These are phyloP conservation scores for Emydoidea blandingii DNA, from an alignment of 2,797 vertebrate genomes.

Conservation along the genomic window DNA sequence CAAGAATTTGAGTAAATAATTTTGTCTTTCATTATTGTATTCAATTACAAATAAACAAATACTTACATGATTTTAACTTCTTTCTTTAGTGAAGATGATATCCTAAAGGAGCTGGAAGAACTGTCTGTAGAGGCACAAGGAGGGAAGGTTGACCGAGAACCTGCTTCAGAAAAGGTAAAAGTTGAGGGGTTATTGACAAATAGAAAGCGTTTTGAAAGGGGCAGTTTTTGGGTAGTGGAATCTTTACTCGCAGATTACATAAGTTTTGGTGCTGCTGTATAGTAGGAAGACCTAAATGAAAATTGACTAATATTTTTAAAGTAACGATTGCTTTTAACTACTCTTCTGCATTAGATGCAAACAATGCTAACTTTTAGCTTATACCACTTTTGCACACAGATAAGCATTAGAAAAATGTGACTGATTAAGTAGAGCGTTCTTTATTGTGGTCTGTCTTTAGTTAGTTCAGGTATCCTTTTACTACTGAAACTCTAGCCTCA, in stretches of 20 bases:
- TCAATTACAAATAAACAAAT: background rate
- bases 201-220: background rate
- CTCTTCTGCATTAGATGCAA: background rate
- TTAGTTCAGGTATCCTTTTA: background rate
- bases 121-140: slow-evolving; percentile 90
- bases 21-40: background rate
- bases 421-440: background rate
- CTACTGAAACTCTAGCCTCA: background rate
- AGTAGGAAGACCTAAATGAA: background rate
- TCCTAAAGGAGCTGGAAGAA: slow-evolving; percentile 95
- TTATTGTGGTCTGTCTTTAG: background rate
- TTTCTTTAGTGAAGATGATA: slow-evolving; percentile 92
- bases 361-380: background rate
- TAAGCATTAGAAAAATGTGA: background rate
- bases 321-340: background rate
- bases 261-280: background rate
- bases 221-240: background rate
- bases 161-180: slow-evolving; percentile 80
- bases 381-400: background rate
- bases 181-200: background rate
- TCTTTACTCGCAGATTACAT: background rate
- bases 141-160: slow-evolving; percentile 84
- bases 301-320: background rate
- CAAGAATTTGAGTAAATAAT: slow-evolving; percentile 89
- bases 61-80: slow-evolving; percentile 41